Evolutionary conservation across 1,140 invertebrate species (phyloP).

Genomic region (Coelopa frigida): DNA sequence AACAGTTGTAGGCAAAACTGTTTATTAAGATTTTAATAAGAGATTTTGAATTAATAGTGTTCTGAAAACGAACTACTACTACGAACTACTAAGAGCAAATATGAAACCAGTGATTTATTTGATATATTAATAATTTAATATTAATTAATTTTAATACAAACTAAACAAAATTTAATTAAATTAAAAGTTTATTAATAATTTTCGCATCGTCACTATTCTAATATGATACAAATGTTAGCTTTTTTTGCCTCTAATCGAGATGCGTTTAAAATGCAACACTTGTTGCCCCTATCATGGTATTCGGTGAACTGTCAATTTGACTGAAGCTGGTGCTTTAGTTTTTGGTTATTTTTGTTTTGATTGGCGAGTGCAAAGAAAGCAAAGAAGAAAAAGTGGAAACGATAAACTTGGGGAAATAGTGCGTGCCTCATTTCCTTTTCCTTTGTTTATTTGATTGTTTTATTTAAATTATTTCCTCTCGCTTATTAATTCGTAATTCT

Average conservation of each 20-base stretch:
- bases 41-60: no score
- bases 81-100: no score
- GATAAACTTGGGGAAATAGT: slow-evolving; percentile 7
- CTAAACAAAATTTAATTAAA: no score
- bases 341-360: neutral
- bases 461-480: slow-evolving; percentile 2
- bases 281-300: neutral
- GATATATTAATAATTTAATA: no score
- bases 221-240: no score
- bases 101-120: no score
- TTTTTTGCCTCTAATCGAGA: neutral
- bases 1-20: no score
- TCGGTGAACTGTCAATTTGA: neutral
- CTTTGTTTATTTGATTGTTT: slow-evolving; percentile 4
- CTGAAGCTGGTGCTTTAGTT: neutral
- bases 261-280: neutral
- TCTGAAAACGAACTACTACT: no score
- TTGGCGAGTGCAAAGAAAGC: neutral
- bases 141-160: no score
- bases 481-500: neutral
- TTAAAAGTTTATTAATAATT: no score
- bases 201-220: no score
- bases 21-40: no score
- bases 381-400: neutral
- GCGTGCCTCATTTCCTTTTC: slow-evolving; percentile 10